Conservation (phyloP, 2,888 invertebrate species). For the Biston stratarius region DNA sequence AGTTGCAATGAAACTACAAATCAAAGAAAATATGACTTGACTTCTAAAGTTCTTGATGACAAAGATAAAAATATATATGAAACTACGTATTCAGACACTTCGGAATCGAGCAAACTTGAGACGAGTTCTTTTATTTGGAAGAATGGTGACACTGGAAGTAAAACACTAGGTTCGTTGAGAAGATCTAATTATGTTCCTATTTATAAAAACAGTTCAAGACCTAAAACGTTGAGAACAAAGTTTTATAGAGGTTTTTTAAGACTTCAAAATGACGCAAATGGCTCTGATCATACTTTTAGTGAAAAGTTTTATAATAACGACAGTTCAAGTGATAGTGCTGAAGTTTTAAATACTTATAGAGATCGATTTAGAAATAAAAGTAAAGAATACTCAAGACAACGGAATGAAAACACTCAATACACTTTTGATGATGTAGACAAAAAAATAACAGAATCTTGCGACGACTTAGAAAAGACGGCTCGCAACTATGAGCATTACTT, state of each 20-base stretch:
- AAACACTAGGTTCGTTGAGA: conserved; percentile 47
- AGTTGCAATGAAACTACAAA: conserved; percentile 31
- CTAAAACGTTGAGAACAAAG: conserved; percentile 57
- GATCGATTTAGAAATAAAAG: conserved; percentile 4
- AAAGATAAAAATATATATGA: conserved; percentile 39
- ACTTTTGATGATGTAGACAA: conserved; percentile 60
- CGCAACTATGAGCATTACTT: conserved; percentile 70
- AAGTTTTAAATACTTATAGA: conserved; percentile 50
- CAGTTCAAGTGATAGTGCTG: conserved; percentile 45
- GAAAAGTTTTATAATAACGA: conserved; percentile 38
- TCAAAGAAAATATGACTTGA: conserved; percentile 1
- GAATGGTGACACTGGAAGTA: conserved; percentile 44
- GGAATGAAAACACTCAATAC: conserved; percentile 35
- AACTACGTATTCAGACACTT: conserved; percentile 59
- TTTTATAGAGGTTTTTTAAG: conserved; percentile 63
- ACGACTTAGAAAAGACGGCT: conserved; percentile 64
- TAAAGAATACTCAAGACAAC: conserved; percentile 19
- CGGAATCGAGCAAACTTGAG: conserved; percentile 64
- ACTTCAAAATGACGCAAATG: conserved; percentile 46
- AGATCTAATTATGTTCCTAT: conserved; percentile 56
- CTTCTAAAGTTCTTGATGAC: conserved; percentile 21
- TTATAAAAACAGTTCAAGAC: conserved; percentile 56
- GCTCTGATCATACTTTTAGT: conserved; percentile 6
- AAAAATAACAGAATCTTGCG: conserved; percentile 69
- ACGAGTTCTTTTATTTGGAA: conserved; percentile 69